phyloP scores from a whole-genome alignment of 2,113 vertebrate genomes.

The Polyodon spathula region DNA sequence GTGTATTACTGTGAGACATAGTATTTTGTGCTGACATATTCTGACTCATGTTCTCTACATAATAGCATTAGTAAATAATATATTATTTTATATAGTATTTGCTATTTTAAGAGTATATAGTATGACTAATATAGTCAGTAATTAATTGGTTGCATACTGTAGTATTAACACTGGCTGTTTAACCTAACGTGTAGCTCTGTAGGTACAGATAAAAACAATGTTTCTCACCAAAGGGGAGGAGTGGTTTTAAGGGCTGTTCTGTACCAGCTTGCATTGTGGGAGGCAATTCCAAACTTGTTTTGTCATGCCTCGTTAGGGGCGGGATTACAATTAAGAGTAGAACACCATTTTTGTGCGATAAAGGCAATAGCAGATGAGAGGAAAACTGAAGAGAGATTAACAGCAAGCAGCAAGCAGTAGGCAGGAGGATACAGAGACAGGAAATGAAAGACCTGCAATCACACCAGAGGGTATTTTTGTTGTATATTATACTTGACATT shows the following conservation, averaged over 20 bases:
- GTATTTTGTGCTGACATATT: too few relatives aligned
- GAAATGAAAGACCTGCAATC: slow-evolving; percentile 32
- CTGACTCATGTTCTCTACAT: too few relatives aligned
- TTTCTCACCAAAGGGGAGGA: too few relatives aligned
- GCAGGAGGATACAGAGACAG: slow-evolving; percentile 14
- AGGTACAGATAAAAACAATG: background rate
- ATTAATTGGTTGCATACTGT: too few relatives aligned
- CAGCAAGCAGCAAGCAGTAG: slow-evolving; percentile 39
- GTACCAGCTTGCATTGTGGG: background rate
- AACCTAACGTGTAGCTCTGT: too few relatives aligned
- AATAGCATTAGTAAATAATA: too few relatives aligned
- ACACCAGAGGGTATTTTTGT: slow-evolving; percentile 31
- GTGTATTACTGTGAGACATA: too few relatives aligned
- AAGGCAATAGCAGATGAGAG: slow-evolving; percentile 24
- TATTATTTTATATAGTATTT: too few relatives aligned
- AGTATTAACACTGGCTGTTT: too few relatives aligned
- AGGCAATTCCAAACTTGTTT: slow-evolving; percentile 5
- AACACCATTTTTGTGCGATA: slow-evolving; percentile 14
- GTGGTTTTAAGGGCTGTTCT: background rate
- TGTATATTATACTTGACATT: slow-evolving; percentile 30
- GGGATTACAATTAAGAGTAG: slow-evolving; percentile 29
- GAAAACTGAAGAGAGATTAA: slow-evolving; percentile 33
- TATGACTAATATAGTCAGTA: too few relatives aligned
- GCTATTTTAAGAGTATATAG: too few relatives aligned
- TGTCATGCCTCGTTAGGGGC: slow-evolving; percentile 14